Evolutionary conservation across 2,113 vertebrate genomes (phyloP).

Genomic region (Leptosomus discolor): DNA sequence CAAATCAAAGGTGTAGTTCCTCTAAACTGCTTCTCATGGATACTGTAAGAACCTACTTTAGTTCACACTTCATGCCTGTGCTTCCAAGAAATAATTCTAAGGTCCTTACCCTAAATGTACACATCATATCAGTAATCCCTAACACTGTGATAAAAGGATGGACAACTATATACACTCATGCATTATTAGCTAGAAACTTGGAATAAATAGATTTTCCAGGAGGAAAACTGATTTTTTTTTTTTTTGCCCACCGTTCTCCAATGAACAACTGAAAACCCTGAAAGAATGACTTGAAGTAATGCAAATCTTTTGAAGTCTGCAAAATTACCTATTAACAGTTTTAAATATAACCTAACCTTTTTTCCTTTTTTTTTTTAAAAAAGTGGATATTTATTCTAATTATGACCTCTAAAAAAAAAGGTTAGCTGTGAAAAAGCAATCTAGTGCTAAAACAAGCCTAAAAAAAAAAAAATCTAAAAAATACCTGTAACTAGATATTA

Average conservation of each 20-base stretch:
- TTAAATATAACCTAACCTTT: background rate
- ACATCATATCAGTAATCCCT: background rate
- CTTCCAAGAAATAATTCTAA: background rate
- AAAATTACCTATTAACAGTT: background rate
- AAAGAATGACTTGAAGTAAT: background rate
- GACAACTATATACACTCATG: background rate
- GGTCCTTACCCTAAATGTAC: background rate
- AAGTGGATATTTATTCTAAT: background rate
- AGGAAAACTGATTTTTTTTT: background rate
- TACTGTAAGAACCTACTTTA: background rate
- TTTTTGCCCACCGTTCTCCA: background rate
- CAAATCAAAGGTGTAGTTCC: background rate
- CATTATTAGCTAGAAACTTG: background rate
- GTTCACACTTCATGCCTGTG: background rate
- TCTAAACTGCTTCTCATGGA: background rate
- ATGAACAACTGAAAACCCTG: background rate
- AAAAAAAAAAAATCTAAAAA: background rate
- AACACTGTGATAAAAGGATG: background rate
- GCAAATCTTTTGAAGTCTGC: background rate
- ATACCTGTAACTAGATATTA: background rate
- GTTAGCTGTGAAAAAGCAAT: background rate
- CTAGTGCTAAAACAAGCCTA: background rate
- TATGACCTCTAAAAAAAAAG: background rate
- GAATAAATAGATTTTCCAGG: background rate
- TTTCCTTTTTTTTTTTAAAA: background rate